phyloP scores from a whole-genome alignment of 2,797 vertebrate genomes.

The Pithecia hirsuta region DNA sequence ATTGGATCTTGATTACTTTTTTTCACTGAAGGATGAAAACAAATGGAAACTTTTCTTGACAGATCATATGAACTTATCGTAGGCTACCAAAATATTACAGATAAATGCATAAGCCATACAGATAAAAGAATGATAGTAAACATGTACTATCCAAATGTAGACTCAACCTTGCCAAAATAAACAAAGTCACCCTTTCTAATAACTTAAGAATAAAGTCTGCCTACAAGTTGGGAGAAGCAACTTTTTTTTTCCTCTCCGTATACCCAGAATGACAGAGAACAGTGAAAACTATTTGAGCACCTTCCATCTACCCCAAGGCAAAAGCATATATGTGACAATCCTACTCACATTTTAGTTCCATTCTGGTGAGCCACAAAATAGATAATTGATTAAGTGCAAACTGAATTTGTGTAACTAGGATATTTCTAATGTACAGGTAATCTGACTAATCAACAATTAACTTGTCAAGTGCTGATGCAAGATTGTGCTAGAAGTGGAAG shows the following conservation, averaged over 20 bases:
- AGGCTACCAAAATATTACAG: conserved; percentile 4
- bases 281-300: background rate
- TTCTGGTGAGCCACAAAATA: background rate
- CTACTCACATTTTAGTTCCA: background rate
- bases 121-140: conserved; percentile 22
- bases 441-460: background rate
- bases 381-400: background rate
- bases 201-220: background rate
- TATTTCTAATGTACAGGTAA: background rate
- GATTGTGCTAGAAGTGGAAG: background rate
- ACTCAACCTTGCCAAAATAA: background rate
- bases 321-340: background rate
- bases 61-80: background rate
- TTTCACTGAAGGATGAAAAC: background rate
- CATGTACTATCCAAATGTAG: background rate
- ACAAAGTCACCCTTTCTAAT: background rate
- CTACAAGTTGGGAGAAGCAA: background rate
- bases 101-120: background rate
- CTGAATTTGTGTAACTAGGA: background rate
- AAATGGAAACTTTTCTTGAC: conserved; percentile 32
- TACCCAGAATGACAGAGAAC: conserved; percentile 1
- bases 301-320: background rate
- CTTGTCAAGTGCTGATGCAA: background rate
- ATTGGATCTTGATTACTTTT: background rate
- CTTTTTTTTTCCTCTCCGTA: background rate